phyloP scores from a whole-genome alignment of 2,113 vertebrate genomes.

The Rana temporaria region DNA sequence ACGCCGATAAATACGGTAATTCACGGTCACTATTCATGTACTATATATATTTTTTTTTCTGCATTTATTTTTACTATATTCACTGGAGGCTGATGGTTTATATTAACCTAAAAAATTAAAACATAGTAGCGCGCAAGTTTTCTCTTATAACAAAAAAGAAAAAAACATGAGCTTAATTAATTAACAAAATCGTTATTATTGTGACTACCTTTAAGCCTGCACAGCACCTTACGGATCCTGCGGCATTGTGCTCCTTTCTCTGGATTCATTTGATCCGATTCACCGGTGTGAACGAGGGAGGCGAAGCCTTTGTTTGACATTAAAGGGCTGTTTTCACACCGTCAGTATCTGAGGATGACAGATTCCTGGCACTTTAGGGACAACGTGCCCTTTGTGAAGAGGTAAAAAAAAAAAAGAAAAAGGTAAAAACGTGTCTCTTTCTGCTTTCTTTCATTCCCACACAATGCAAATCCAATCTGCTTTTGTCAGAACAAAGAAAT shows the following conservation, averaged over 20 bases:
- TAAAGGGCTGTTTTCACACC: conserved; percentile 29
- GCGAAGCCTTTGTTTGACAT: conserved; percentile 47
- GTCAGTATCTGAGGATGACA: conserved; percentile 35
- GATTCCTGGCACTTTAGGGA: conserved; percentile 34
- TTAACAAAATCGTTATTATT: neutral
- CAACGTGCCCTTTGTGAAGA: conserved; percentile 10
- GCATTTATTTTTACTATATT: no score
- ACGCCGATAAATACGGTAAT: no score
- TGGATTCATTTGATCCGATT: conserved; percentile 10
- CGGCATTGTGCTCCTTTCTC: neutral
- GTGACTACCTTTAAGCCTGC: neutral
- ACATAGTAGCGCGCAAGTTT: no score
- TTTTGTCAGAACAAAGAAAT: neutral
- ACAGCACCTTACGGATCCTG: neutral
- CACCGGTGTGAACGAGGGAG: neutral
- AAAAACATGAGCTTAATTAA: neutral
- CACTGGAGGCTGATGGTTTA: no score
- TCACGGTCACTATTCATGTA: no score
- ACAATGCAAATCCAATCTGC: conserved; percentile 15
- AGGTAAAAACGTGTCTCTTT: neutral
- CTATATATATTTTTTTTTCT: no score
- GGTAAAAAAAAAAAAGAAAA: neutral
- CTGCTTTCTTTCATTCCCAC: conserved; percentile 1
- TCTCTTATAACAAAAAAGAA: no score
- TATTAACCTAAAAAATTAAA: no score